Evolutionary conservation across 2,888 invertebrate genomes (phyloP).

Genomic region (Orthonychiurus folsomi): DNA sequence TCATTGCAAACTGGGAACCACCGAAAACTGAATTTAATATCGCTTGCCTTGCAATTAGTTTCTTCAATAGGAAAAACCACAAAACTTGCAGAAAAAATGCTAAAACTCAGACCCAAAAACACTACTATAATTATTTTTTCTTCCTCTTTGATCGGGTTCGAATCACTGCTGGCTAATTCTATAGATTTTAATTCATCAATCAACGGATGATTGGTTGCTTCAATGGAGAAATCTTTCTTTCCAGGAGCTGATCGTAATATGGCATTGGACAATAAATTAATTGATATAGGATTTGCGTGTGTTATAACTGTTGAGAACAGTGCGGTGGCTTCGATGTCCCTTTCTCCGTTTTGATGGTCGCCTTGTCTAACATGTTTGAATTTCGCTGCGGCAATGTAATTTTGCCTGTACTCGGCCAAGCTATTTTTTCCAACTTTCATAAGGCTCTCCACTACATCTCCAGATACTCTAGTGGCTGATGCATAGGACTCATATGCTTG

Average conservation of each 20-base stretch:
- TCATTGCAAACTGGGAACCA: no score
- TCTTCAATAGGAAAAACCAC: constrained; percentile 41
- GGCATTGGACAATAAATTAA: constrained; percentile 32
- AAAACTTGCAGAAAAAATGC: constrained; percentile 39
- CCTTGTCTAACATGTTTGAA: constrained; percentile 19
- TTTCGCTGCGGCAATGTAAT: constrained; percentile 32
- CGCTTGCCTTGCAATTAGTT: constrained; percentile 32
- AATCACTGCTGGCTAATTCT: constrained; percentile 23
- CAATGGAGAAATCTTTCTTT: constrained; percentile 16
- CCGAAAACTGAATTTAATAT: no score
- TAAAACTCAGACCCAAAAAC: constrained; percentile 37
- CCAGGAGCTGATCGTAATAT: constrained; percentile 22
- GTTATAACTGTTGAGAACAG: constrained; percentile 33
- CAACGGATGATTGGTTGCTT: constrained; percentile 35
- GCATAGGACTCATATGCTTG: no score
- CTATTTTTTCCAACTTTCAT: constrained; percentile 19
- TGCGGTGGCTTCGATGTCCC: constrained; percentile 28
- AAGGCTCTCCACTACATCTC: constrained; percentile 16
- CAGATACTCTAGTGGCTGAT: constrained; percentile 18
- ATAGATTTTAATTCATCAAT: constrained; percentile 15
- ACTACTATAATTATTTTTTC: constrained; percentile 20
- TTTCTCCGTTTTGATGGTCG: no score
- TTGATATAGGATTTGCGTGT: constrained; percentile 32
- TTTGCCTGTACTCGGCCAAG: constrained; percentile 28
- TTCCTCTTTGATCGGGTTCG: constrained; percentile 17